A percentile compares a stretch with the other conserved stretches of the same genome.
These are phyloP conservation scores for Aradophagus sp. DNA, from an alignment of 1,140 invertebrate species.

Conservation along the genomic window DNA sequence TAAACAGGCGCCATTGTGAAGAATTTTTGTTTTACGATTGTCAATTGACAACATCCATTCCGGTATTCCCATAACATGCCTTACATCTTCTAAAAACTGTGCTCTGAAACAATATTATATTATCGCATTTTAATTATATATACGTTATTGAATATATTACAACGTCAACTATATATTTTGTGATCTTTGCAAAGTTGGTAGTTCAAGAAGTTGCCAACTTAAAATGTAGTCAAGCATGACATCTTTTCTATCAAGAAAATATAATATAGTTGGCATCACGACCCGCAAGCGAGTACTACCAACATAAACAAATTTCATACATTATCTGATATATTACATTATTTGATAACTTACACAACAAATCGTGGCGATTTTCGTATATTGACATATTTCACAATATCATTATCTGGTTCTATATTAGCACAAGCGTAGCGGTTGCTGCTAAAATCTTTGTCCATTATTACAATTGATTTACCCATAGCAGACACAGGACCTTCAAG, in stretches of 20 bases:
- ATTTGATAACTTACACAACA: slow-evolving; percentile 86
- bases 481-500: slow-evolving; percentile 85
- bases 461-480: slow-evolving; percentile 89
- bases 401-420: slow-evolving; percentile 92
- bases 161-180: no score
- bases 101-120: slow-evolving; percentile 75
- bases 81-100: slow-evolving; percentile 88
- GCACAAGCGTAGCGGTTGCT: slow-evolving; percentile 88
- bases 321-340: no score
- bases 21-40: slow-evolving; percentile 83
- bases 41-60: slow-evolving; percentile 93
- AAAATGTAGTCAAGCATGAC: no score
- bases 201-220: no score
- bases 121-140: no score
- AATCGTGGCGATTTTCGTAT: slow-evolving; percentile 90
- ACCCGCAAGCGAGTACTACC: no score
- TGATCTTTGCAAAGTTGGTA: no score
- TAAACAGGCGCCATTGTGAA: slow-evolving; percentile 88
- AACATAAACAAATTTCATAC: no score
- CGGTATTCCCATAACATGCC: slow-evolving; percentile 88
- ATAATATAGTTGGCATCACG: no score
- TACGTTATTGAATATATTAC: no score
- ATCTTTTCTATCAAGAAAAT: no score
- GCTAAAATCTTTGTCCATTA: slow-evolving; percentile 84
- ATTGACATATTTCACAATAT: slow-evolving; percentile 93